Conservation (phyloP, 2,113 vertebrate species). For the Cavia porcellus region DNA sequence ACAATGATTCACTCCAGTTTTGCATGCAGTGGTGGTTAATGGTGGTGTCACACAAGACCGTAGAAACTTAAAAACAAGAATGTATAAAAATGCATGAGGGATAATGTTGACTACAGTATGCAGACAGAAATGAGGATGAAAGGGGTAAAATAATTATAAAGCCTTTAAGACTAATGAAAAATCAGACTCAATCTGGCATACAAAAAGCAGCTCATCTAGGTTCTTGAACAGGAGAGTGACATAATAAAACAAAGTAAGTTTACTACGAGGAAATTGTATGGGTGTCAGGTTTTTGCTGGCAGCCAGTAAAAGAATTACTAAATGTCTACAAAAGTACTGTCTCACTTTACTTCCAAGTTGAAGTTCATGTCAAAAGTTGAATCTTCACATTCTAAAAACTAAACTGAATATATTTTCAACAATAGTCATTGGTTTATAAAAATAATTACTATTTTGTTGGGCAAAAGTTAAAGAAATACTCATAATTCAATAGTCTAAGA, state of each 20-base stretch:
- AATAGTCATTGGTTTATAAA: slow-evolving; percentile 52
- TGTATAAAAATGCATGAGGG: background rate
- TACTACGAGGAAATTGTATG: slow-evolving; percentile 75
- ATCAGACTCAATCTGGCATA: background rate
- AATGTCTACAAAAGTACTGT: slow-evolving; percentile 87
- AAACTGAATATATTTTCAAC: background rate
- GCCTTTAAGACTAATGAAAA: background rate
- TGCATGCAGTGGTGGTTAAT: background rate
- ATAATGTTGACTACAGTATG: background rate
- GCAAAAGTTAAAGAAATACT: slow-evolving; percentile 24
- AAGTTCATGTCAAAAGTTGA: slow-evolving; percentile 81
- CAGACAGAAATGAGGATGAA: background rate
- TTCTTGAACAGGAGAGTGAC: slow-evolving; percentile 41
- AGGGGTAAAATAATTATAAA: background rate
- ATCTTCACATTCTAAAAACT: slow-evolving; percentile 75
- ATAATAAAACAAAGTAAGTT: slow-evolving; percentile 66
- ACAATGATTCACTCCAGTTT: background rate
- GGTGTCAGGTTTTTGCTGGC: slow-evolving; percentile 87
- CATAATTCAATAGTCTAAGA: slow-evolving; percentile 47
- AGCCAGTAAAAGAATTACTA: slow-evolving; percentile 86
- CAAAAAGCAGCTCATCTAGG: background rate
- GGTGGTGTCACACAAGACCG: background rate
- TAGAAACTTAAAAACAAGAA: slow-evolving; percentile 5
- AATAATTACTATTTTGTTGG: slow-evolving; percentile 35
- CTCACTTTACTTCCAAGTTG: slow-evolving; percentile 87